Base-by-base conservation (phyloP, 2,888 invertebrate species). In the Pogonocherus hispidulus region DNA sequence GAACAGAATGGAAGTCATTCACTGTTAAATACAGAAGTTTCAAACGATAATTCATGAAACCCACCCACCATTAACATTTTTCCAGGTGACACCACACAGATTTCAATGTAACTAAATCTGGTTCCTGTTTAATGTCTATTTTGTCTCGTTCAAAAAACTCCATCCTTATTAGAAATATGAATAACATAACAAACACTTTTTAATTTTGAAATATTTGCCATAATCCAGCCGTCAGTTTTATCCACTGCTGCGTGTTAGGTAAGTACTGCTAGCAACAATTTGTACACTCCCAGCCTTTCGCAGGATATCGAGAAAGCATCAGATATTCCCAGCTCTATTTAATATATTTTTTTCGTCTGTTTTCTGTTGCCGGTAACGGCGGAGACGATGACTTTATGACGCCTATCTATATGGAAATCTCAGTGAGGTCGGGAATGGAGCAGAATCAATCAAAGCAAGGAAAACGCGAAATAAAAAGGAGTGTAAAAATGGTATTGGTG, bases 241-340 rank as follows among this genome's bases (percentile, higher is more conserved):
- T 72, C 69, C 55, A 52, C 51, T 59, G 46, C 49, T 54, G 23
- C 52, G 63, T 63, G 66, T 66, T 64, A n/a, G n/a, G n/a, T n/a
- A n/a, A n/a, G n/a, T n/a, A 49, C 71, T 67, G 69, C 66, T 67
- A 69, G 55, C 59, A 57, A 59, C 69, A 67, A n/a, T 67, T 62
- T 65, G 69, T 60, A 20, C 52, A 16, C 8, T 11, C 9, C 18
- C 20, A 19, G n/a, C 47, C 59, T 44, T 41, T 46, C 52, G 8
- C 55, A 55, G 64, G 55, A 64, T 64, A 64, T 55, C 55, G 64
- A 64, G 55, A 64, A 64, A 47, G 55, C 55, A 56, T 64, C 55
- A 64, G 64, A 55, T 44, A 55, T 55, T n/a, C 32, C 44, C 55
- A 32, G 44, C 46, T 23, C 46, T 47, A 46, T 55, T 64, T 64